Base-by-base conservation (phyloP, 2,888 invertebrate genomes). In the Darwinula stevensoni region DNA sequence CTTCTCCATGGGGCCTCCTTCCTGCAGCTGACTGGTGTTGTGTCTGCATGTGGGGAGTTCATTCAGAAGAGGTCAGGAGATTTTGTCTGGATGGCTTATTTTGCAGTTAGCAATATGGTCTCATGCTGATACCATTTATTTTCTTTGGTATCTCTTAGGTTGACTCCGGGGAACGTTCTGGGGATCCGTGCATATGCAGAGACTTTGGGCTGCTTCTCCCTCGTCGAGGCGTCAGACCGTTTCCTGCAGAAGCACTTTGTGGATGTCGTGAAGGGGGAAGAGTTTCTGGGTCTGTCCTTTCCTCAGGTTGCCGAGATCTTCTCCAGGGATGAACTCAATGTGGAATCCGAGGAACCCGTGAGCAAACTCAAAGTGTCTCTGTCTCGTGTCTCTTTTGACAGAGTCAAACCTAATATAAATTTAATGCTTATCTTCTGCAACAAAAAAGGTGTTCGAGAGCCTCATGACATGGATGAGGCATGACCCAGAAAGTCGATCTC, bases 1-100 rank as follows among this genome's bases (percentile, higher is more conserved):
- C 57, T 80, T 18, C 68, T 80, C 65, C 67, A 75, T 31, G 76
- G 74, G 11, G 71, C 78, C 4, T 71, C 72, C 12, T 78, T 72
- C 49, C 56, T 80, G 22, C 74, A 76, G 43, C 51, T 80, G 31
- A 62, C 63, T 39, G 61, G 66, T 54, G 74, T 82, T 1, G 62
- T 71, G 38, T 70, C 75, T 45, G 74, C 75, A 2, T 80, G 80
- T 50, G 73, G 73, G 31, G 64, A 66, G 42, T 80, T 73, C 50
- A 53, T 80, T 34, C 64, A 67, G 40, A 63, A 65, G 44, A 64
- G 69, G 64, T 64, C 47, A 40, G 22, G 6, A 22, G 6, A 22
- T 22, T 22, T n/a, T 6, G 22, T 22, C n/a, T 22, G 6, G 22
- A 22, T 9, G n/a, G 6, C 22, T 22, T 6, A 22, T 22, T n/a